Evolutionary conservation across 2,797 vertebrate genomes (phyloP).

Genomic region (Otolemur crassicaudatus): DNA sequence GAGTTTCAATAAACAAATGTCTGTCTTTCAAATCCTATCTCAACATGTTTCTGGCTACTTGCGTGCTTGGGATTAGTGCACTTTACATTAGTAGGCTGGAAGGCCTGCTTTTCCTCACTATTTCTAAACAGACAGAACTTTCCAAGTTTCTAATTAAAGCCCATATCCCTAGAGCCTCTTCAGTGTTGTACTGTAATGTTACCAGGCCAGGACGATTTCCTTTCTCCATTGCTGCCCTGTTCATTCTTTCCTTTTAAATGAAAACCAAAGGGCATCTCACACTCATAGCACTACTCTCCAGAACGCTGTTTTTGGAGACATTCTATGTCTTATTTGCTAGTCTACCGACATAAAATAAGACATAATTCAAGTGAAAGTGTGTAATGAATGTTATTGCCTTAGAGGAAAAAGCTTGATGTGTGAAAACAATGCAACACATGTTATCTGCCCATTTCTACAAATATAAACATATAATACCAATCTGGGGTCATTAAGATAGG

Average conservation of each 20-base stretch:
- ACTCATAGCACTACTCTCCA: not conserved
- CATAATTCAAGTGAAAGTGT: not conserved
- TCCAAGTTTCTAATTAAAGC: slow-evolving; percentile 45
- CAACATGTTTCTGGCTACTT: not conserved
- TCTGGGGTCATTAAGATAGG: not conserved
- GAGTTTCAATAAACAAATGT: slow-evolving; percentile 36
- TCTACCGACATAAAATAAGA: slow-evolving; percentile 35
- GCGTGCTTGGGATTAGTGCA: not conserved
- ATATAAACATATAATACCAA: not conserved
- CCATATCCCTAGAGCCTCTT: not conserved
- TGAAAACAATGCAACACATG: not conserved
- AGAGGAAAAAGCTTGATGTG: not conserved
- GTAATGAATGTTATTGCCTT: not conserved
- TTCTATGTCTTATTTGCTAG: not conserved
- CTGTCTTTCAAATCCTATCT: slow-evolving; percentile 23
- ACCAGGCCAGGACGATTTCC: not conserved
- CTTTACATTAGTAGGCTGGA: not conserved
- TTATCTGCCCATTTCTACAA: not conserved
- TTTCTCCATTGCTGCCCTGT: not conserved
- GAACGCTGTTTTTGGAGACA: not conserved
- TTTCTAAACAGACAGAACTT: slow-evolving; percentile 43
- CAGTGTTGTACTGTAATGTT: not conserved
- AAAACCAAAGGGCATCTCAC: not conserved
- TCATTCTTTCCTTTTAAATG: slow-evolving; percentile 27
- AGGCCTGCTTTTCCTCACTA: slow-evolving; percentile 46